Conservation (phyloP, 2,888 invertebrate species). For the Tromatobia lineatoria region DNA sequence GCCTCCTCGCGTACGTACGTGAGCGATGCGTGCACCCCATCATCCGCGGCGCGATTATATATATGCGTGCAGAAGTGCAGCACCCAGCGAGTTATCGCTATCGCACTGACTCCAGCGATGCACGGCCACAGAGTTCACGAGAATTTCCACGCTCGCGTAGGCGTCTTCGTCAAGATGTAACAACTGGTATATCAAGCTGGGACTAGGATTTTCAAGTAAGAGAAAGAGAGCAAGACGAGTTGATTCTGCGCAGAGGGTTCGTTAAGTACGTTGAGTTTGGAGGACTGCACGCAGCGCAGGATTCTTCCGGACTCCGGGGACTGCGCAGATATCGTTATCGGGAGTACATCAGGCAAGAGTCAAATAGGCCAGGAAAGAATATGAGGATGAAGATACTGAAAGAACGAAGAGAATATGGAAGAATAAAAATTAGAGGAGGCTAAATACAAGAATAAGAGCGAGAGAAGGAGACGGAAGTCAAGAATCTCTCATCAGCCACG, state of each 20-base stretch:
- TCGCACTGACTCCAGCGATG: constrained; percentile 18
- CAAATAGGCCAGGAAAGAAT: constrained; percentile 40
- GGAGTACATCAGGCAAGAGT: constrained; percentile 74
- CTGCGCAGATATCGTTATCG: constrained; percentile 76
- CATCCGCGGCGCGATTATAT: constrained; percentile 6
- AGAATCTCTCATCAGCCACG: constrained; percentile 73
- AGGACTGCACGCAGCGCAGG: not conserved
- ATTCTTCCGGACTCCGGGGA: not conserved
- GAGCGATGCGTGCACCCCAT: constrained; percentile 47
- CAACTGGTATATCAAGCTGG: not conserved
- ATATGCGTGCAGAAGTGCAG: constrained; percentile 25
- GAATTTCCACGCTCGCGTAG: constrained; percentile 42
- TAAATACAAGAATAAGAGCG: constrained; percentile 35
- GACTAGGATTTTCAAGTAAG: not conserved
- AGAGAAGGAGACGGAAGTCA: constrained; percentile 54
- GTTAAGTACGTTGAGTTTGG: not conserved
- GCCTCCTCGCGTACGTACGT: constrained; percentile 21
- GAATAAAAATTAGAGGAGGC: constrained; percentile 40
- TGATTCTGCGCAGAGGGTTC: constrained; percentile 4
- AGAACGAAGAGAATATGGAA: constrained; percentile 28
- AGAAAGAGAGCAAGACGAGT: not conserved
- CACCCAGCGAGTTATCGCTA: constrained; percentile 51
- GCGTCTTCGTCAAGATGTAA: constrained; percentile 46
- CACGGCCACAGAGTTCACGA: constrained; percentile 33
- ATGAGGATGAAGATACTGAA: constrained; percentile 62